A percentile compares a stretch with the other conserved stretches of the same genome.
Evolutionary conservation across 2,888 invertebrate genomes (phyloP).

Genomic region (Sphinx pinastri): DNA sequence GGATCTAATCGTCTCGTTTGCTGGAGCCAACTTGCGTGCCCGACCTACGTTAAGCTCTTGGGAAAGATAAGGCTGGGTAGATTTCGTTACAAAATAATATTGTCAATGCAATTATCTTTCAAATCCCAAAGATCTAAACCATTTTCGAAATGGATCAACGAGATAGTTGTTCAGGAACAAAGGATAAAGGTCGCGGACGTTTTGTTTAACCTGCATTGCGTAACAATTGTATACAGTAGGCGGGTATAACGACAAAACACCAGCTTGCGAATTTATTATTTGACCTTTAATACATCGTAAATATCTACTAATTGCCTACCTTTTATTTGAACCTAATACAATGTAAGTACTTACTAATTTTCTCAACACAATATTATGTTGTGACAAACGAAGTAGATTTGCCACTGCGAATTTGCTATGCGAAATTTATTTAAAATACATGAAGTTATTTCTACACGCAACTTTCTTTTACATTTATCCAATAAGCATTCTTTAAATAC

Average conservation of each 20-base stretch:
- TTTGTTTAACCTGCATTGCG: neutral
- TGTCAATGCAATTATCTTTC: neutral
- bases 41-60: conserved; percentile 10
- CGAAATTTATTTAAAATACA: neutral
- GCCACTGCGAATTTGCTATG: conserved; percentile 22
- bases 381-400: neutral
- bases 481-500: neutral
- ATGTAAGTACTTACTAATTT: too few relatives aligned
- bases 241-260: neutral
- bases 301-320: too few relatives aligned
- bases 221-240: neutral
- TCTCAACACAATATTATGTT: too few relatives aligned
- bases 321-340: too few relatives aligned
- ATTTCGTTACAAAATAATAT: conserved; percentile 7
- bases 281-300: too few relatives aligned
- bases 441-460: neutral
- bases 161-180: neutral
- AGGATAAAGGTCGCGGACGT: neutral
- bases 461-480: neutral
- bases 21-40: neutral
- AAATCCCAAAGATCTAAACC: neutral
- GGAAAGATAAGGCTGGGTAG: neutral
- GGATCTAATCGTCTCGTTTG: neutral
- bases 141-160: conserved; percentile 7
- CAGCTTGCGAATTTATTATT: neutral